phyloP scores from a whole-genome alignment of 2,113 vertebrate species.

The Charadrius vociferus region DNA sequence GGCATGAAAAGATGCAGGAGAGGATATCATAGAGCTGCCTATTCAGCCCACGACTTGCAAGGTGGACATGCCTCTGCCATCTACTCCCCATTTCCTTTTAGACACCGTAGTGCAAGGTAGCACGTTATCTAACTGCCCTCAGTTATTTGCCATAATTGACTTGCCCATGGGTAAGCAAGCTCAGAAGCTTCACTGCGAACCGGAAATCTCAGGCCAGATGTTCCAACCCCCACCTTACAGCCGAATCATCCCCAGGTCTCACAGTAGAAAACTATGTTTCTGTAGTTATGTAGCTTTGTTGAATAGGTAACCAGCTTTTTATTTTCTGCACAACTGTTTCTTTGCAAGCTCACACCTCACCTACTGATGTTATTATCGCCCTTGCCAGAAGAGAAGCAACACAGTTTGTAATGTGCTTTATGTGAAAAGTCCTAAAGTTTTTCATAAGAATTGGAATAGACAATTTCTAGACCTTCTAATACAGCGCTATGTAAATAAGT shows the following conservation, averaged over 20 bases:
- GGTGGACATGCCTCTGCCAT: neutral
- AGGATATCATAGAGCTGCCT: neutral
- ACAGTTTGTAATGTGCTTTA: neutral
- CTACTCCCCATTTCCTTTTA: neutral
- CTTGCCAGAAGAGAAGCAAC: neutral
- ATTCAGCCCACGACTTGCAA: neutral
- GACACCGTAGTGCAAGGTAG: neutral
- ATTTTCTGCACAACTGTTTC: neutral
- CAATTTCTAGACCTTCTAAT: neutral
- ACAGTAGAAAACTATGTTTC: neutral
- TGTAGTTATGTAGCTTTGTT: neutral
- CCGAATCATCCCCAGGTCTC: neutral
- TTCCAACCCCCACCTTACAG: neutral
- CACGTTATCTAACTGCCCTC: neutral
- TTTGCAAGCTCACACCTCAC: neutral
- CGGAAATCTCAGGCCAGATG: neutral
- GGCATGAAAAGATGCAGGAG: neutral
- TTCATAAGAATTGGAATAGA: neutral
- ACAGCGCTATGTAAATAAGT: neutral
- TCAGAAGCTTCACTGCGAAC: neutral
- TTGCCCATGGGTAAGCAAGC: neutral
- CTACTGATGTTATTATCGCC: neutral
- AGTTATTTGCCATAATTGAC: neutral
- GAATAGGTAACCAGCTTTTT: neutral
- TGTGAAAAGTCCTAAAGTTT: neutral